Percentiles rank a stretch among this genome's conserved stretches.
Conservation (phyloP, 2,797 vertebrate species). For the Margarornis squamiger region DNA sequence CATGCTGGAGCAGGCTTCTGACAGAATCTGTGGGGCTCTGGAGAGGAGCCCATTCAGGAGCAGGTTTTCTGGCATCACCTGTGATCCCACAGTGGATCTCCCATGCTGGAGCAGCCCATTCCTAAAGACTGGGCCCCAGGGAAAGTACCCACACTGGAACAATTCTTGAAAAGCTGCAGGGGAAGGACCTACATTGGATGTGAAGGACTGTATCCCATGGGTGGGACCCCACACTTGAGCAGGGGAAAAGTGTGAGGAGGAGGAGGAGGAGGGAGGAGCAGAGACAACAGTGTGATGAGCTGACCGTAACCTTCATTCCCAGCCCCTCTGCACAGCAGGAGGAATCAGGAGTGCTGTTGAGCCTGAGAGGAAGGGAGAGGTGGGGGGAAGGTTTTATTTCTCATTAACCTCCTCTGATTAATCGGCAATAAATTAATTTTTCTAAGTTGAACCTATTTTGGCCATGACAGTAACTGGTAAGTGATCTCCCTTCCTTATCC, state of each 20-base stretch:
- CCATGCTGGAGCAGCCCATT: not conserved
- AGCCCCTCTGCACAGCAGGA: not conserved
- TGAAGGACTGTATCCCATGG: not conserved
- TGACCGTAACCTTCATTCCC: not conserved
- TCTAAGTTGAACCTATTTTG: not conserved
- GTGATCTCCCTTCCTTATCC: not conserved
- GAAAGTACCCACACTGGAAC: not conserved
- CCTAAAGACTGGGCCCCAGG: not conserved
- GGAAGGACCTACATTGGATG: not conserved
- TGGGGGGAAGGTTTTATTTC: not conserved
- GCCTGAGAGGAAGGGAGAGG: not conserved
- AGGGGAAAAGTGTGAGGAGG: not conserved
- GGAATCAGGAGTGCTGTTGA: not conserved
- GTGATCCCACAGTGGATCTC: fast-evolving
- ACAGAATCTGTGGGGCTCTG: not conserved
- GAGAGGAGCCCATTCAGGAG: not conserved
- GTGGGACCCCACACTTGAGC: not conserved
- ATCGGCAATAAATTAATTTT: not conserved
- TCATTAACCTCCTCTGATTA: not conserved
- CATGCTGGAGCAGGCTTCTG: not conserved
- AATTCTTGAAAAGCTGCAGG: not conserved
- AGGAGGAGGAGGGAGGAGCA: not conserved
- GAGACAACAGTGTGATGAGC: not conserved
- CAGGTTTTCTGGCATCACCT: not conserved
- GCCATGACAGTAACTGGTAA: fast-evolving